phyloP scores from a whole-genome alignment of 2,113 vertebrate species.

The Oenanthe melanoleuca region DNA sequence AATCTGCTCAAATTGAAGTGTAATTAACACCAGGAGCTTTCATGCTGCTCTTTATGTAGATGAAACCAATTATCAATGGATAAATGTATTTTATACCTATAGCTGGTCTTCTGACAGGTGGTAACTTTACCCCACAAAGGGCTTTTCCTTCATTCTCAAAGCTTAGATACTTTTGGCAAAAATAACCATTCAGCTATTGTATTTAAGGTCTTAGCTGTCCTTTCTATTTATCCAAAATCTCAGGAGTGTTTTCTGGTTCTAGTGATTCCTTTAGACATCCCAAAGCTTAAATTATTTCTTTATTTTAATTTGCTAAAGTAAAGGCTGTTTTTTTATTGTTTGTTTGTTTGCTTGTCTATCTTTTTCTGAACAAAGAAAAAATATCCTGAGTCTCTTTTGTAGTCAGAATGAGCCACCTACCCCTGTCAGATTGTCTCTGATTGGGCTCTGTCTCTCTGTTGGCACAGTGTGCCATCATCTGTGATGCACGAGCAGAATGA shows the following conservation, averaged over 20 bases:
- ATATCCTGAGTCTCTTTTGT: not conserved
- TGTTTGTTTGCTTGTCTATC: not conserved
- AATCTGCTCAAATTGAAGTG: not conserved
- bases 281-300: not conserved
- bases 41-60: not conserved
- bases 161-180: not conserved
- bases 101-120: not conserved
- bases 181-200: not conserved
- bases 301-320: not conserved
- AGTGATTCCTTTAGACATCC: too few relatives aligned
- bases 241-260: not conserved
- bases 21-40: not conserved
- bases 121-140: not conserved
- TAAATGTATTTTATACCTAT: not conserved
- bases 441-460: not conserved
- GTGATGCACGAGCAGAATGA: not conserved
- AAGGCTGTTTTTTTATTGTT: fast-evolving
- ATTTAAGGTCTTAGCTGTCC: not conserved
- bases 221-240: not conserved
- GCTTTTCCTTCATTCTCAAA: not conserved
- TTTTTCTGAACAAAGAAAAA: not conserved
- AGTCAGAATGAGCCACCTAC: not conserved
- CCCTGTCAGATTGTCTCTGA: not conserved
- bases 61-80: not conserved
- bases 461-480: not conserved